Evolutionary conservation across 2,113 vertebrate species (phyloP).

Genomic region (Alaudala cheleensis): DNA sequence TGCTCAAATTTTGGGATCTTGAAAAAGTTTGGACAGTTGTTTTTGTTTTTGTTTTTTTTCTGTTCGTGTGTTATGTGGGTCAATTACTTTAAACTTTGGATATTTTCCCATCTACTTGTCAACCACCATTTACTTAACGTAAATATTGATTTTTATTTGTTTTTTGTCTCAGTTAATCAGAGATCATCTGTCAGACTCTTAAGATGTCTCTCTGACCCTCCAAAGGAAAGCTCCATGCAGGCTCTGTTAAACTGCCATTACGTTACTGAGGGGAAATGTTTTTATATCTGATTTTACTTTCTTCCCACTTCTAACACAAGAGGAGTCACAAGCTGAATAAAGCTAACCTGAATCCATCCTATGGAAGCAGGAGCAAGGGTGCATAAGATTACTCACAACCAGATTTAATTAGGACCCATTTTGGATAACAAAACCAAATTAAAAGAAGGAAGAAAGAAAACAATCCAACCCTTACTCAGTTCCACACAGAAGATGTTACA

Average conservation of each 20-base stretch:
- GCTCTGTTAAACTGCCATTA: not conserved
- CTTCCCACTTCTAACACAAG: not conserved
- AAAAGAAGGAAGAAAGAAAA: not conserved
- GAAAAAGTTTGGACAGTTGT: not conserved
- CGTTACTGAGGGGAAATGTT: not conserved
- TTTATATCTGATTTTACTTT: not conserved
- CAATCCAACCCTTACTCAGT: not conserved
- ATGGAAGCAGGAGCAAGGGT: not conserved
- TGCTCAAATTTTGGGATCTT: not conserved
- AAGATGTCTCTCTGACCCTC: not conserved
- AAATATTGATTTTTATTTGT: not conserved
- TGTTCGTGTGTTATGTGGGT: not conserved
- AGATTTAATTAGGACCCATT: not conserved
- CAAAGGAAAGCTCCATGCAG: not conserved
- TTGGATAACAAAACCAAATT: not conserved
- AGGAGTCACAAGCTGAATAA: not conserved
- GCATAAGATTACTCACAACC: not conserved
- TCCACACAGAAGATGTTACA: not conserved
- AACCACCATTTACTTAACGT: slow-evolving; percentile 27
- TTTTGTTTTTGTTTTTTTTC: not conserved
- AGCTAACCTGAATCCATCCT: not conserved
- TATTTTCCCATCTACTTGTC: not conserved
- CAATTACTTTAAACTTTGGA: slow-evolving; percentile 15
- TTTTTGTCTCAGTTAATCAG: slow-evolving; percentile 12
- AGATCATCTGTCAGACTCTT: slow-evolving; percentile 11